A percentile compares a stretch with the other conserved stretches of the same genome.
These are phyloP conservation scores for Steinernema khuongi DNA, from an alignment of 1,140 invertebrate species.

Conservation along the genomic window DNA sequence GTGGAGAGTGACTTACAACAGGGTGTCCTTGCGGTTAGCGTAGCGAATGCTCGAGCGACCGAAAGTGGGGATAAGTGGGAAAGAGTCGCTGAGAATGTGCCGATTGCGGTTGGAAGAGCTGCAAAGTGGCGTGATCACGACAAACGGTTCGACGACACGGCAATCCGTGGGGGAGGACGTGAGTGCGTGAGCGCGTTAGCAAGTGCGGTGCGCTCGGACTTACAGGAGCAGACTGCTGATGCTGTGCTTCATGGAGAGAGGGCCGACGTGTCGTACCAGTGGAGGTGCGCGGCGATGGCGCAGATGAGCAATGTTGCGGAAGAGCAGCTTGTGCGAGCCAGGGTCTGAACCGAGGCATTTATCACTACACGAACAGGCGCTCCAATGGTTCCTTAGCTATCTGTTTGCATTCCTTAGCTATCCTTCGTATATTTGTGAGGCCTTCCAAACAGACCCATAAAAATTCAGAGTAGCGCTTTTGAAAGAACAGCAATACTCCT, in stretches of 20 bases:
- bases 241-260: slow-evolving; percentile 42
- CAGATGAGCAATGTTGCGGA: background rate
- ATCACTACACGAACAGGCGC: background rate
- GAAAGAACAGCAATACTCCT: too few relatives aligned
- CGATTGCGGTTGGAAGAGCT: slow-evolving; percentile 6
- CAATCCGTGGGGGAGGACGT: background rate
- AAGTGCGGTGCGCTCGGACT: slow-evolving; percentile 10
- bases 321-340: slow-evolving; percentile 22
- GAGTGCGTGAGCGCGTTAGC: background rate
- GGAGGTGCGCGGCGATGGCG: slow-evolving; percentile 8
- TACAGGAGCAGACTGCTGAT: slow-evolving; percentile 43
- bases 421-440: too few relatives aligned
- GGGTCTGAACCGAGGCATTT: too few relatives aligned
- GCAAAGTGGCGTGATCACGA: background rate
- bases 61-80: slow-evolving; percentile 1
- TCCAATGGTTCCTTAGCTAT: too few relatives aligned
- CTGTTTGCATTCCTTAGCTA: too few relatives aligned
- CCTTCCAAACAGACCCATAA: too few relatives aligned
- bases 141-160: slow-evolving; percentile 7
- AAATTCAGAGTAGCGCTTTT: too few relatives aligned
- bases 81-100: slow-evolving; percentile 3
- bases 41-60: background rate
- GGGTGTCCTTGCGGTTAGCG: background rate
- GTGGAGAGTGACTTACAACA: background rate
- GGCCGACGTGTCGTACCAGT: slow-evolving; percentile 43